Evolutionary conservation across 2,888 invertebrate genomes (phyloP), one percentile per base, ranked within the genome.

Genomic region (Pteria penguin): DNA sequence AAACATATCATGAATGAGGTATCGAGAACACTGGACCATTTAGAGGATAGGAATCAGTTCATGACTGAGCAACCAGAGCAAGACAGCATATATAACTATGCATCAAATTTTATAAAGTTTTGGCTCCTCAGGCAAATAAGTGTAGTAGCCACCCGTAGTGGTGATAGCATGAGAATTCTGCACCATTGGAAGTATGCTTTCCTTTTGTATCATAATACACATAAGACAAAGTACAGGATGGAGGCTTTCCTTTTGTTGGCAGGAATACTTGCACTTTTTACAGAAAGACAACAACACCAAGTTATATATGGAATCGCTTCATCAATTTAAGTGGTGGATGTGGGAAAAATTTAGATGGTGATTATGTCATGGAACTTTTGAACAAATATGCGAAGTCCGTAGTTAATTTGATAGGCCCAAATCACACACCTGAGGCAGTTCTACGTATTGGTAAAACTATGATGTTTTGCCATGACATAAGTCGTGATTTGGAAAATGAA

Each of bases 351-450:
- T 22, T 73, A 29, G 73, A 74, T 74, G 67, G 74, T 18, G 68
- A 68, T 54, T 68, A 74, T 68, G 74, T 68, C 14, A 68, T 74
- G 74, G 74, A 74, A 61, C 32, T 74, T 14, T 26, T 68, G 14
- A 74, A 68, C 24, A 67, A 68, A 33, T 74, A 74, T 68, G 74
- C 68, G 2, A 74, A 68, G 32, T 26, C 45, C 29, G 22, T 61
- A 22, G 62, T 74, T n/a, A 60, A 61, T 33, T 11, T 72, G 22
- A n/a, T 72, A n/a, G 66, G 72, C 18, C 66, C 72, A 66, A 72
- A 60, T 33, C 72, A 72, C 27, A 11, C 66, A n/a, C 57, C 29
- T 32, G 72, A 72, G 22, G 22, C 45, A 2, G 72, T 72, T 32
- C n/a, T 31, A 18, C 33, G 68, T 54, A 61, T 74, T 33, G 73